Evolutionary conservation across 1,140 invertebrate species (phyloP).

Genomic region (Cecropterus lyciades): DNA sequence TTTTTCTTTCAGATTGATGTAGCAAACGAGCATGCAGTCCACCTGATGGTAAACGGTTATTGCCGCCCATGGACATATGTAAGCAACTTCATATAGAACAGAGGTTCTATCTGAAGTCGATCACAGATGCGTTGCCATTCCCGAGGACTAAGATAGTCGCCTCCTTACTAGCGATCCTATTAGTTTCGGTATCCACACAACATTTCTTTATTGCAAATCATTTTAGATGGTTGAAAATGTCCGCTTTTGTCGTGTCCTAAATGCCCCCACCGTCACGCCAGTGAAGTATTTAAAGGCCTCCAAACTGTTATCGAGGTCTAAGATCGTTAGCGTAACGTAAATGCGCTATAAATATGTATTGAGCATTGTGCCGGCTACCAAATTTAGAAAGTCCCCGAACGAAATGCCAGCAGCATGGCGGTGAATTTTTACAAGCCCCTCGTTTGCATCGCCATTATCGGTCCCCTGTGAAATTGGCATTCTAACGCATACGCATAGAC

Average conservation of each 20-base stretch:
- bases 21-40: too few species aligned
- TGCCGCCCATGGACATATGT: too few species aligned
- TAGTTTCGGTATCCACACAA: too few species aligned
- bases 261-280: constrained; percentile 2
- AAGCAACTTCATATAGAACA: too few species aligned
- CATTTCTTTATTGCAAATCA: too few species aligned
- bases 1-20: too few species aligned
- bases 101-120: too few species aligned
- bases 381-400: constrained; percentile 44
- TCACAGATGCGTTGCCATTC: too few species aligned
- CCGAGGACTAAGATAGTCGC: too few species aligned
- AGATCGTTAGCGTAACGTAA: constrained; percentile 31
- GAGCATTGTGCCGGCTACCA: constrained; percentile 39
- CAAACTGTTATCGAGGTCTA: constrained; percentile 16
- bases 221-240: too few species aligned
- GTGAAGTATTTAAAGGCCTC: constrained; percentile 17
- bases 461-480: constrained; percentile 27
- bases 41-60: too few species aligned
- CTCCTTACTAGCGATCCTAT: too few species aligned
- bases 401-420: constrained; percentile 33
- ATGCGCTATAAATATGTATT: constrained; percentile 47
- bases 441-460: constrained; percentile 30
- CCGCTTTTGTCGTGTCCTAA: background rate
- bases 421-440: constrained; percentile 43
- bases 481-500: constrained; percentile 20